Evolutionary conservation across 2,888 invertebrate genomes (phyloP), one percentile per base, ranked within the genome.

Genomic region (Heteropelma amictum): DNA sequence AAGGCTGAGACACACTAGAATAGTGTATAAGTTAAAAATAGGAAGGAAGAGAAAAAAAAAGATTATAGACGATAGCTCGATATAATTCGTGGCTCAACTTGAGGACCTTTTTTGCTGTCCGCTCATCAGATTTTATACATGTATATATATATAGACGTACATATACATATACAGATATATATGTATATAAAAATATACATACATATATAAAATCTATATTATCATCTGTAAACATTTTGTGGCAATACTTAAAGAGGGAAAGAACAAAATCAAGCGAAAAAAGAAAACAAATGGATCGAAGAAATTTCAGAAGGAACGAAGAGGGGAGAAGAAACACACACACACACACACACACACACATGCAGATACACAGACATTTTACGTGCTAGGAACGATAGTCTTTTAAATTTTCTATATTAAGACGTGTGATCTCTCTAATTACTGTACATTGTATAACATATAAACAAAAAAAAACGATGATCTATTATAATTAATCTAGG

Each of bases 381-480:
- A 88, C 87, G 86, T 85, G 85, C 85, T 88, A 87, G 86, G 85
- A 80, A 68, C 60, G 83, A 87, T 88, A 88, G 88, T 88, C 87
- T 88, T 88, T 88, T 86, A 86, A 88, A 88, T 88, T 87, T 68
- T 88, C 86, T 88, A 87, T 83, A 86, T 86, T 88, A 89, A 88
- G 86, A 88, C 88, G 88, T 88, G 88, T 89, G 88, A 89, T 89
- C 88, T 89, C 88, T 88, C 88, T 88, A 87, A 88, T 88, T 88
- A 88, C 84, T 88, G 88, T 89, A 88, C 83, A 84, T 84, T 84
- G 71, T 67, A 77, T 49, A 74, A 51, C 51, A 63, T 63, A 30
- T 49, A 19, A 33, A 51, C 1, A 53, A 33, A 33, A 33, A 51
- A 26, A 71, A 61, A 67, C 75, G 72, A 79, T 79, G 70, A 80